Base-by-base conservation (phyloP, 2,888 invertebrate species). In the Leucophenga montana region DNA sequence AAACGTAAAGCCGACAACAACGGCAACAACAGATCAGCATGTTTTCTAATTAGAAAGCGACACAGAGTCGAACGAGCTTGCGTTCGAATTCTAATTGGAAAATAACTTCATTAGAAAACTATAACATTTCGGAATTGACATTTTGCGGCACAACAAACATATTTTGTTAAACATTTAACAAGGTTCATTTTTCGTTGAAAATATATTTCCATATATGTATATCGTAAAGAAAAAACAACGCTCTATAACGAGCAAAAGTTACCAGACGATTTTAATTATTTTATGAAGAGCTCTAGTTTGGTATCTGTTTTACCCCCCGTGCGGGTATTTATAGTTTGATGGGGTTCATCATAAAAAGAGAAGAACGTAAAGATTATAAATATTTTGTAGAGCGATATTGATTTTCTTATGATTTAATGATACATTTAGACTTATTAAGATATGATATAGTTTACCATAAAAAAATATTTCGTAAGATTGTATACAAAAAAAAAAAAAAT, bases 81-180 rank as follows among this genome's bases (percentile, higher is more conserved):
- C n/a, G 20, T 20, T 18, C 6, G 20, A 64, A 27, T 18, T 33
- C 62, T 46, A 64, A 64, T 64, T 64, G 62, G 71, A 70, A 79
- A 84, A 81, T 81, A 83, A 81, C 81, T 81, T 81, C 81, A 81
- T 81, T 81, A 81, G 84, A 83, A 81, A 81, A 81, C 81, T 83
- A 81, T 83, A 81, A 84, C 50, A 50, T 50, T 50, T 18, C 8
- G 4, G 9, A 50, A 16, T 50, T 50, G 50, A 6, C 50, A 18
- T 50, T 50, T 16, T n/a, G 16, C 50, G n/a, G 50, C 50, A 16
- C 16, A 50, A 16, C 50, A 50, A 50, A n/a, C 50, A 18, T 39
- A 16, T n/a, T 46, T n/a, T 46, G 3, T n/a, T 46, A 46, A n/a
- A n/a, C 46, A 50, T 6, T 50, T n/a, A 39, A 8, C 39, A 39